Evolutionary conservation across 2,113 vertebrate species (phyloP), one percentile per base, ranked within the genome.

Genomic region (Micromys minutus): DNA sequence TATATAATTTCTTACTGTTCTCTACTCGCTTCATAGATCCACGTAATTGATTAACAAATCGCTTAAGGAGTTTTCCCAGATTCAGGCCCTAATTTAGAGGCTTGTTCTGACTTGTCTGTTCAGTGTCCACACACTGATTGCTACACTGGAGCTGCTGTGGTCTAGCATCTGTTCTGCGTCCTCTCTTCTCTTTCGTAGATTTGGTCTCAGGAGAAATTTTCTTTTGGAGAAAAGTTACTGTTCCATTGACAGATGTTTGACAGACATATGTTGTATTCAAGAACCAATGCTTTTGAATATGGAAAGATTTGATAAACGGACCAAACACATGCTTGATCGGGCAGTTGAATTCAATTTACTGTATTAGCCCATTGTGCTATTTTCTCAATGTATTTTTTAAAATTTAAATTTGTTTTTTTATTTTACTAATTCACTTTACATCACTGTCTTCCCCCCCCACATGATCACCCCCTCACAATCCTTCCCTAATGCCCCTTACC

Each of bases 321-420:
- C 26, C 22, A n/a, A 90, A 88, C 34, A 42, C 36, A 47, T 31
- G 29, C 9, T 96, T 93, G 74, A 59, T 89, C n/a, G 91, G 31
- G n/a, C 26, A 65, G n/a, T 15, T 72, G 47, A 21, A 16, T 93
- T 93, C n/a, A 34, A 50, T 87, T 93, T 90, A 45, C 39, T 95
- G 31, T 89, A 7, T 76, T 89, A 94, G 63, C 4, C 24, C 22
- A 17, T 61, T 93, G 45, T 72, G n/a, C 26, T 77, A 67, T 36
- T 76, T 92, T n/a, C 93, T 72, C 74, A 94, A 59, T 55, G 8
- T 26, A 61, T 61, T 61, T 61, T 13, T 55, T 61, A 61, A 61
- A 61, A 61, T 21, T 13, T 61, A 34, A 36, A 17, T 34, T 34
- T 67, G 31, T 7, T 16, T 67, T 67, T 63, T 36, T 67, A 65